Conservation (phyloP, 2,797 vertebrate species). For the Bufotes viridis region DNA sequence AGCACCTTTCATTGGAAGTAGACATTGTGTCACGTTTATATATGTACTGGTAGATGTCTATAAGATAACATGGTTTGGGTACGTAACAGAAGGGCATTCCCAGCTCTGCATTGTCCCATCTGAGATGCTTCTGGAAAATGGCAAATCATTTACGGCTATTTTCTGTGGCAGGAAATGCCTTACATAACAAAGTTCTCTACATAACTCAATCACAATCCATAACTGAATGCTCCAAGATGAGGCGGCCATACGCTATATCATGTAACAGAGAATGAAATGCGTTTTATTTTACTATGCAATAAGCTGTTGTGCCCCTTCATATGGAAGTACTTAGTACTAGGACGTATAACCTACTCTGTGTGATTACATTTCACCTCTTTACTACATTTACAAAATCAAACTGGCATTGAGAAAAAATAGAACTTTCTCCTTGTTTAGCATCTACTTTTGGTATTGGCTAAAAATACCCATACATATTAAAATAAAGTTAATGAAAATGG, state of each 20-base stretch:
- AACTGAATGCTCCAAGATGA: neutral
- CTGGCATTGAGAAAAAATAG: neutral
- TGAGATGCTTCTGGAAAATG: neutral
- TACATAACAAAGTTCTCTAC: neutral
- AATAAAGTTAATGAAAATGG: no score
- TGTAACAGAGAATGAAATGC: neutral
- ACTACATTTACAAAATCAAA: neutral
- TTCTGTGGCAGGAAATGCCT: neutral
- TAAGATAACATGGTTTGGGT: neutral
- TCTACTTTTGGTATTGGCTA: no score
- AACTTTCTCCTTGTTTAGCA: no score
- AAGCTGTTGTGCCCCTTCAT: neutral
- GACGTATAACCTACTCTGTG: neutral
- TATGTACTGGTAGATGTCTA: neutral
- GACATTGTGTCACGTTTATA: neutral
- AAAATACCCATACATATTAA: no score
- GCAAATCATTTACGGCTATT: neutral
- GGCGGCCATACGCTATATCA: neutral
- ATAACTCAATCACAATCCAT: slow-evolving; percentile 6
- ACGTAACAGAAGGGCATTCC: neutral
- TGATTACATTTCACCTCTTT: neutral
- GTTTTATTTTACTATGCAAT: neutral
- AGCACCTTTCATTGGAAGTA: neutral
- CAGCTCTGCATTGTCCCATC: neutral
- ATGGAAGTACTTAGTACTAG: neutral